Base-by-base conservation (phyloP, 1,140 invertebrate genomes). In the Magallana angulata region DNA sequence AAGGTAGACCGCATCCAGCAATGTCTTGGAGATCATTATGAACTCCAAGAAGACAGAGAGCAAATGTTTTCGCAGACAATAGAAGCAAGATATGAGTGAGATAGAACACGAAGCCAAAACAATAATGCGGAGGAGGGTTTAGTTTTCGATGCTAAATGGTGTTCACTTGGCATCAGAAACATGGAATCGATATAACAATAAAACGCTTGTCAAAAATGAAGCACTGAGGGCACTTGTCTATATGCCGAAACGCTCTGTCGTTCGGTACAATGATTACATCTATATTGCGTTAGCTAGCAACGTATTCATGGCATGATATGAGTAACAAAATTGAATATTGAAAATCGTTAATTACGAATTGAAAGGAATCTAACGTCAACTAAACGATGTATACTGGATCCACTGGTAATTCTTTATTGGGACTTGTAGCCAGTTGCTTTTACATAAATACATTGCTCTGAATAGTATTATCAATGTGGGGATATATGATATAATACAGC, bases 21-120 rank as follows among this genome's bases (percentile, higher is more conserved):
- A 30, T 24, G 18, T 30, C 24, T 71, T 76, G 30, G 68, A 76
- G 68, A 76, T 36, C 68, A 76, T 76, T 76, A 76, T 76, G 68
- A 76, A 76, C 68, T 76, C 36, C 9, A 12, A 76, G 68, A 76
- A 36, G 68, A 76, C 24, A 76, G 68, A 76, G 24, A 76, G 68
- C 68, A 36, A 36, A 76, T 76, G 68, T 76, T 76, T 36, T 76
- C 24, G 14, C 68, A 76, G 68, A 76, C 68, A 76, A 76, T 76
- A 36, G 68, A 12, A 76, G 18, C 9, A 76, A 76, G 68, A 76
- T 76, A 76, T 76, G 24, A 76, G 18, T 30, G 68, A 76, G 68
- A 76, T 76, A 76, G 18, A 48, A 76, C 68, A 76, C 36, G 68
- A 11, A 76, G 68, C 68, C 68, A 7, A 76, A 76, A 76, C 68